Base-by-base conservation (phyloP, 2,888 invertebrate species). In the Troides helena region DNA sequence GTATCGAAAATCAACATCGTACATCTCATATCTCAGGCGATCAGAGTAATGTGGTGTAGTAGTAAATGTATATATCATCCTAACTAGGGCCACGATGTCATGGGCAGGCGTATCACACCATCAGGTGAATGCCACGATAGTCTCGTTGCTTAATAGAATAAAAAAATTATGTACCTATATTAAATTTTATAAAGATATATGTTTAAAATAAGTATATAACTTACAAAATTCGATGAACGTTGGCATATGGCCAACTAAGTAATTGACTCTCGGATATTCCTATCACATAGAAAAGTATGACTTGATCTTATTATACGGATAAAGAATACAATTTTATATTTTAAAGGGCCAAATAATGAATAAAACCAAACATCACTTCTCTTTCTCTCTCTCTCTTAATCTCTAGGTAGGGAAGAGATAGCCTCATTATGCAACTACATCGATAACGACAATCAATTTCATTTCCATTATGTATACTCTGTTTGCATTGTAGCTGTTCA, bases 381-480 rank as follows among this genome's bases (percentile, higher is more conserved):
- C 43, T 43, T 12, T 43, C 43, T 43, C 43, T 43, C 8, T 46
- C 46, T 46, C 46, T 46, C 46, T 46, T 14, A 1, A 46, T 46
- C 12, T 14, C 3, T 14, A 46, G 4, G 12, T 3, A 46, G 12
- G 46, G 46, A 46, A 14, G 14, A 17, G 46, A 12, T 12, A 46
- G 14, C 46, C 14, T 46, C 14, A 46, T 46, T 46, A 46, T 46
- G 46, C 46, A 46, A 5, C 18, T n/a, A n/a, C 59, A 68, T 65
- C 39, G 36, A 65, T 61, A 46, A 56, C 36, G 30, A 58, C 25
- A 43, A 62, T 50, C 36, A 62, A 62, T 62, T 65, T 50, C 46
- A 63, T 66, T 66, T 66, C 50, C 36, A 63, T 66, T 66, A 58
- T 50, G 66, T 70, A 59, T 66, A 58, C 59, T 62, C 50, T 66